A percentile compares a stretch with the other conserved stretches of the same genome.
These are phyloP conservation scores for Leucosticte australis DNA, from an alignment of 2,113 vertebrate genomes.

Conservation along the genomic window DNA sequence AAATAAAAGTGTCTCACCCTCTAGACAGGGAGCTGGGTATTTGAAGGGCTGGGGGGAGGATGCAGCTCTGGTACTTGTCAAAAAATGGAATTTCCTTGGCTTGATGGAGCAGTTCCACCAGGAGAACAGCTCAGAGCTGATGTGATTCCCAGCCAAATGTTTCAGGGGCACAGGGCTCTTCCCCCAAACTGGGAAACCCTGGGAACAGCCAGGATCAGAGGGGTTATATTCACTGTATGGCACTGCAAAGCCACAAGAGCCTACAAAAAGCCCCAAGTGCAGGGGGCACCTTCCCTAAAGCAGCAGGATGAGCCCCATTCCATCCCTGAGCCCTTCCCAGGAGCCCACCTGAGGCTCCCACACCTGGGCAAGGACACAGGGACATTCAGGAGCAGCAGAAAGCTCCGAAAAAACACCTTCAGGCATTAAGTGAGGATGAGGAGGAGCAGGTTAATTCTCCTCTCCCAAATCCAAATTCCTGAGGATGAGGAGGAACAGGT, in stretches of 20 bases:
- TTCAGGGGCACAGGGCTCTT: neutral
- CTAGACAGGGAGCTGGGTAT: neutral
- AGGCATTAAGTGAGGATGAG: neutral
- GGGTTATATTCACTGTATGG: fast-evolving
- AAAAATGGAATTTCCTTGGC: neutral
- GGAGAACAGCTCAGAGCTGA: neutral
- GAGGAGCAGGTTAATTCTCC: neutral
- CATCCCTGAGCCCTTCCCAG: neutral
- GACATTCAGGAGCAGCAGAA: neutral
- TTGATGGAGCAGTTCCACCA: neutral
- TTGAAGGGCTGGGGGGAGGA: neutral
- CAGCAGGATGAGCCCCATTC: neutral
- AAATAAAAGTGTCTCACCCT: neutral
- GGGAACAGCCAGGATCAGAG: fast-evolving
- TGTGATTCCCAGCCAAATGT: fast-evolving
- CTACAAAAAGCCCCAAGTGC: neutral
- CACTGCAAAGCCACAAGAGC: neutral
- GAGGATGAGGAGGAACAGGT: no score
- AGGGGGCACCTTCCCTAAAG: fast-evolving
- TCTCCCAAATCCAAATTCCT: neutral
- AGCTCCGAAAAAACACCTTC: fast-evolving
- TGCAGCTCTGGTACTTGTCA: fast-evolving
- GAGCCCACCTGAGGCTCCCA: neutral
- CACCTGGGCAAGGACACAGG: neutral
- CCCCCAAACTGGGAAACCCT: neutral